Conservation (phyloP, 1,140 invertebrate genomes). For the Plodia interpunctella region DNA sequence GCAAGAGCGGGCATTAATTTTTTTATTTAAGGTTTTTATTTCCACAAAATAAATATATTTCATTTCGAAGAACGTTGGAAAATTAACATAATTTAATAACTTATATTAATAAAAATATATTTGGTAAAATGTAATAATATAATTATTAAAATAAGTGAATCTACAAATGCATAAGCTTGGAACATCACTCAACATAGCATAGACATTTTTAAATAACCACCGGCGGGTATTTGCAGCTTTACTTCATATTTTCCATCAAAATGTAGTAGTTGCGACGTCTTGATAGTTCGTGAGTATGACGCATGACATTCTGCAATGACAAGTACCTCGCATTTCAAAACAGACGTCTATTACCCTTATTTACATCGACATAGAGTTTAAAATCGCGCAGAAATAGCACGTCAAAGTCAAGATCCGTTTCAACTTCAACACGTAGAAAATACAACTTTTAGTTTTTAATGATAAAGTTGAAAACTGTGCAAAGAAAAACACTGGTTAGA, state of each 20-base stretch:
- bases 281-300: conserved; percentile 32
- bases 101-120: too few relatives aligned
- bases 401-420: background rate
- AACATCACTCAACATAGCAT: too few relatives aligned
- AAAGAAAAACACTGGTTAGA: background rate
- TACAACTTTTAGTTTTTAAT: conserved; percentile 5
- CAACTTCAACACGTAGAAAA: background rate
- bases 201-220: too few relatives aligned
- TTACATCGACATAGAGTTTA: background rate
- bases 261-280: conserved; percentile 34
- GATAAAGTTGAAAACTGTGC: conserved; percentile 39
- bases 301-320: conserved; percentile 37
- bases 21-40: too few relatives aligned
- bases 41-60: too few relatives aligned
- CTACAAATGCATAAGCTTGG: too few relatives aligned
- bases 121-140: too few relatives aligned
- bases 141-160: too few relatives aligned
- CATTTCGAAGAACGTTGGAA: too few relatives aligned
- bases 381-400: background rate
- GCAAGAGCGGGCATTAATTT: background rate
- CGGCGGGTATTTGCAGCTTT: too few relatives aligned
- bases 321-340: background rate
- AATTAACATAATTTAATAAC: too few relatives aligned
- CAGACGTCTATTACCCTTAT: background rate
- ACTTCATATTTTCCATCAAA: conserved; percentile 23